Base-by-base conservation (phyloP, 2,888 invertebrate genomes). In the Hydrotaea diabolus region DNA sequence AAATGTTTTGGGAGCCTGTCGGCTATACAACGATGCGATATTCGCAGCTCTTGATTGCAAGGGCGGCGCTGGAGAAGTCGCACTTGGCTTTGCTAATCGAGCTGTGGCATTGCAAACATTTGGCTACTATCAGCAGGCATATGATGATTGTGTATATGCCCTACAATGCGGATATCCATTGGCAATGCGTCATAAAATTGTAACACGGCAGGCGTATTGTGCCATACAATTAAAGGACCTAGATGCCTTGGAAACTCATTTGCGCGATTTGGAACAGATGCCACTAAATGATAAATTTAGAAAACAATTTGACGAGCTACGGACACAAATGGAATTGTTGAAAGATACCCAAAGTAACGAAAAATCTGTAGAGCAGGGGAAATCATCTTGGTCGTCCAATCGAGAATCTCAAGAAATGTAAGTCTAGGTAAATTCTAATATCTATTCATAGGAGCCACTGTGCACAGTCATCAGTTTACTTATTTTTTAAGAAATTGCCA, bases 1-100 rank as follows among this genome's bases (percentile, higher is more conserved):
- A n/a, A 88, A 86, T 81, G 79, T 85, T 2, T 84, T 90, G 0
- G 77, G 77, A 2, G 91, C 91, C 0, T 88, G 88, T 46, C 86
- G 86, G 0, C 81, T 87, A 0, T 92, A 92, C 36, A 91, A 92
- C 2, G 81, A 87, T 55, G 92, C 92, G 0, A 90, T 92, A 17
- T 87, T 89, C 11, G 85, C 88, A 4, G 90, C 91, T 0, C 88
- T 89, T 43, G 82, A 86, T 13, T 43, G 43, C 21, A 66, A 76
- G 0, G 87, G 84, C 0, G 73, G 82, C 3, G n/a, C n/a, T n/a
- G 87, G 87, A 1, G 87, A 89, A 39, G 85, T 90, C 0, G 85
- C 90, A 0, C 72, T 92, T 46, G 90, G 89, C 0, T 90, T 88
- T 86, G 92, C 92, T 0, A 92, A 92, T 86, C 88, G 92, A 0